Evolutionary conservation across 2,888 invertebrate genomes (phyloP).

Genomic region (Orthonevra nobilis): DNA sequence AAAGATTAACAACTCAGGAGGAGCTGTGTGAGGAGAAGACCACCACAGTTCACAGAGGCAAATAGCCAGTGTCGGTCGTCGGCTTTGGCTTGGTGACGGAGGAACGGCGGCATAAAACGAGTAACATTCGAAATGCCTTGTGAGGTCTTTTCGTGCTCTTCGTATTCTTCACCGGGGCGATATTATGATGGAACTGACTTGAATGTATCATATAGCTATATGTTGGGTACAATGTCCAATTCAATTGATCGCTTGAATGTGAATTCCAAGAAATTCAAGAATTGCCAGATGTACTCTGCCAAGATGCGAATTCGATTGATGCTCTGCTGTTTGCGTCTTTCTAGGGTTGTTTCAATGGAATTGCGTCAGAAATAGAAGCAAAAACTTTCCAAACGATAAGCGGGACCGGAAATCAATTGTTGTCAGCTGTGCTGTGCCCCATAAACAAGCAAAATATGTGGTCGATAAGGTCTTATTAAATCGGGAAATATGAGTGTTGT

Average conservation of each 20-base stretch:
- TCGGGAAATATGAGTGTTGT: too few species aligned
- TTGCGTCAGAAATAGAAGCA: too few species aligned
- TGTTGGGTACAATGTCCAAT: conserved; percentile 64
- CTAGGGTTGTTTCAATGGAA: too few species aligned
- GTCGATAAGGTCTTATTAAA: too few species aligned
- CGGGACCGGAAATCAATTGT: too few species aligned
- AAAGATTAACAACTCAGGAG: conserved; percentile 41
- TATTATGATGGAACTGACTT: conserved; percentile 2
- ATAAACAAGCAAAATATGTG: too few species aligned
- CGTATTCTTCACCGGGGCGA: conserved; percentile 1
- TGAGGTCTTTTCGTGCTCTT: conserved; percentile 58
- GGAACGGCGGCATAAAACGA: conserved; percentile 39
- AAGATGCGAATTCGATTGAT: too few species aligned
- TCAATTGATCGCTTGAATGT: conserved; percentile 60
- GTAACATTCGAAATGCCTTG: conserved; percentile 63
- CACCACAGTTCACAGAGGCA: conserved; percentile 55
- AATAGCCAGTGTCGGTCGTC: conserved; percentile 14
- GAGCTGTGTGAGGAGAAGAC: conserved; percentile 25
- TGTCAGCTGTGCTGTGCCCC: too few species aligned
- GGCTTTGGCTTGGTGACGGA: background rate
- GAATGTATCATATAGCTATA: conserved; percentile 3
- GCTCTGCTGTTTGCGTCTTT: too few species aligned
- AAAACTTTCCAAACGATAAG: too few species aligned
- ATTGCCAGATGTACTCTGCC: conserved; percentile 53
- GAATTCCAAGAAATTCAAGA: conserved; percentile 53